Evolutionary conservation across 1,140 invertebrate genomes (phyloP).

Genomic region (Glomeris maerens): DNA sequence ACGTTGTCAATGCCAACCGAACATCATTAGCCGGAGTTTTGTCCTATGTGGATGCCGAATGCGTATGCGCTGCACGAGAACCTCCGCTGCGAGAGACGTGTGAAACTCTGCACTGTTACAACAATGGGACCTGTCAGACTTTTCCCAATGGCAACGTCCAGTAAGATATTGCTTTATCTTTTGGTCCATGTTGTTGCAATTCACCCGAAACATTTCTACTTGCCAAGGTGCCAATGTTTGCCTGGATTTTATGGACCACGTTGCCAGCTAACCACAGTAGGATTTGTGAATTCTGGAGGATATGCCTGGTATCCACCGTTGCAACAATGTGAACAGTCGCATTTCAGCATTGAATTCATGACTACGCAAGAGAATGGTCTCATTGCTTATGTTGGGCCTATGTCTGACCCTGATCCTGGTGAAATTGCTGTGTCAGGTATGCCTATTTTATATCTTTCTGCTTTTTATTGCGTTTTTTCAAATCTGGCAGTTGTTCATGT

Average conservation of each 20-base stretch:
- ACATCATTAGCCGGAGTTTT: conserved; percentile 78
- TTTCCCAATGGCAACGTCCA: conserved; percentile 5
- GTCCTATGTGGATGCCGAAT: conserved; percentile 59
- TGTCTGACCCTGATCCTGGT: conserved; percentile 8
- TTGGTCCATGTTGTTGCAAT: not conserved
- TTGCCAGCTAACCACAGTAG: conserved; percentile 30
- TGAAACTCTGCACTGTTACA: conserved; percentile 28
- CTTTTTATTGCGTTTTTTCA: not conserved
- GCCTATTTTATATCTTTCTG: not conserved
- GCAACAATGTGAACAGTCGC: conserved; percentile 30
- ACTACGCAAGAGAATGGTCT: conserved; percentile 26
- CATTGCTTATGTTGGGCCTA: conserved; percentile 33
- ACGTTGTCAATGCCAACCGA: conserved; percentile 69
- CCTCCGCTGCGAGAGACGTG: conserved; percentile 19
- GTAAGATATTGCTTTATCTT: conserved; percentile 5
- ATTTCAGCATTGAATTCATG: conserved; percentile 31
- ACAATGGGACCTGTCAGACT: conserved; percentile 30
- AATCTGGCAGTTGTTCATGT: not conserved
- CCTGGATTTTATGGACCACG: conserved; percentile 31
- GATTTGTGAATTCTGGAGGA: conserved; percentile 25
- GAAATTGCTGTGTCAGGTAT: conserved; percentile 2
- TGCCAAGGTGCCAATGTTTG: conserved; percentile 25
- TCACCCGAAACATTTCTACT: conserved; percentile 15
- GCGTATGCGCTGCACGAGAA: conserved; percentile 31
- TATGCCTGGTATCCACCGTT: conserved; percentile 28